Evolutionary conservation across 2,888 invertebrate genomes (phyloP), one percentile per base, ranked within the genome.

Genomic region (Harpalus rubripes): DNA sequence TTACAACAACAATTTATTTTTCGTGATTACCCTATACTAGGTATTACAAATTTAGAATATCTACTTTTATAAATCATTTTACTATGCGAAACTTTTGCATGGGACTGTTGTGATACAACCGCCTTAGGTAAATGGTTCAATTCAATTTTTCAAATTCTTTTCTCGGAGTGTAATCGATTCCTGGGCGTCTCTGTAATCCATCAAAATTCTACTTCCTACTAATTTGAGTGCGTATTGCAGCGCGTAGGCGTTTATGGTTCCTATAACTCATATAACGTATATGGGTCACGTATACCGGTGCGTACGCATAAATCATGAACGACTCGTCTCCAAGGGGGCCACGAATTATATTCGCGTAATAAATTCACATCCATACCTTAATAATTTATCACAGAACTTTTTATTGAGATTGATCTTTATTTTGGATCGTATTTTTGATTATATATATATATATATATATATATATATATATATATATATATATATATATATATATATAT

Each of bases 181-280:
- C 44, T 52, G 44, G 8, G 12, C 44, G 44, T 52, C 44, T 10
- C 10, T 52, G 44, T 4, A 52, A 52, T 52, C 12, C 44, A 52
- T 52, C 44, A 52, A 12, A 52, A 52, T 52, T 52, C 44, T 52
- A 52, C 44, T 52, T 52, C 44, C 10, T 52, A 12, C 10, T 52
- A 52, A 52, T 52, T 52, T 52, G 12, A 52, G 44, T 52, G 44
- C 44, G 44, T 52, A 52, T 8, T 52, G 44, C 44, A 52, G 44
- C 6, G 44, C 12, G 44, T 12, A 52, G 44, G 44, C 44, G 44
- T 8, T 12, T 10, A 52, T 52, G 44, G 44, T 52, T 52, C 44
- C 44, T 74, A 78, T 78, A 78, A 78, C 56, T 78, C 78, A 78
- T 58, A 58, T 58, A n/a, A n/a, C n/a, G n/a, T 22, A 78, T 78